Percentiles rank a stretch among this genome's conserved stretches.
Conservation (phyloP, 2,797 vertebrate species). For the Macropodus opercularis region DNA sequence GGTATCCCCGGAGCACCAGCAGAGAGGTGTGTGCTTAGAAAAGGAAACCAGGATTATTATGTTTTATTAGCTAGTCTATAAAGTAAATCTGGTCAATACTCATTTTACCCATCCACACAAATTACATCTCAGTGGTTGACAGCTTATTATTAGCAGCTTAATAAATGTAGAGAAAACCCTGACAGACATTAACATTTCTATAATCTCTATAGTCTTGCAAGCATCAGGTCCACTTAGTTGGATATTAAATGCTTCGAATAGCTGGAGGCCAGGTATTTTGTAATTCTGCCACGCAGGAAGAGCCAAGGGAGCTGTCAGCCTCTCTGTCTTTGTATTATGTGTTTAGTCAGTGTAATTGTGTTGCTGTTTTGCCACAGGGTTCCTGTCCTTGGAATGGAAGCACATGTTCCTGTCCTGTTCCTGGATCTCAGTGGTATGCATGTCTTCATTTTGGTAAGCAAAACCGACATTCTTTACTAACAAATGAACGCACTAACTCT, state of each 20-base stretch:
- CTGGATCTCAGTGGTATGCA: conserved; percentile 91
- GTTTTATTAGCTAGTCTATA: neutral
- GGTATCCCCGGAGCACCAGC: conserved; percentile 95
- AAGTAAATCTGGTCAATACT: neutral
- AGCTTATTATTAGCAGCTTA: neutral
- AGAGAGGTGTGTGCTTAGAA: conserved; percentile 82
- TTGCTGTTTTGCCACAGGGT: conserved; percentile 79
- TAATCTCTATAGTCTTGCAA: neutral
- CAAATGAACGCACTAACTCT: neutral
- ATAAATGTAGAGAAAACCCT: neutral
- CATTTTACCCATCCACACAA: neutral
- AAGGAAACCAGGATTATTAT: neutral
- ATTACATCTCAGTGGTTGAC: neutral
- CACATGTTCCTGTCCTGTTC: conserved; percentile 95
- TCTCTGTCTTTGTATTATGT: neutral
- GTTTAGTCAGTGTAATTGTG: conserved; percentile 10
- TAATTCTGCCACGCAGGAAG: neutral
- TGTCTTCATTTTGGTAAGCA: neutral
- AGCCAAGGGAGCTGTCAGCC: neutral
- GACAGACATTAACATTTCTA: neutral
- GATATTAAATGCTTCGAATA: neutral
- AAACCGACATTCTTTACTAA: neutral
- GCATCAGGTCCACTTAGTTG: neutral
- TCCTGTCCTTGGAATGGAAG: conserved; percentile 94
- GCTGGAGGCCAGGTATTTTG: neutral